Base-by-base conservation (phyloP, 2,797 vertebrate species). In the Steatocranus sp. region DNA sequence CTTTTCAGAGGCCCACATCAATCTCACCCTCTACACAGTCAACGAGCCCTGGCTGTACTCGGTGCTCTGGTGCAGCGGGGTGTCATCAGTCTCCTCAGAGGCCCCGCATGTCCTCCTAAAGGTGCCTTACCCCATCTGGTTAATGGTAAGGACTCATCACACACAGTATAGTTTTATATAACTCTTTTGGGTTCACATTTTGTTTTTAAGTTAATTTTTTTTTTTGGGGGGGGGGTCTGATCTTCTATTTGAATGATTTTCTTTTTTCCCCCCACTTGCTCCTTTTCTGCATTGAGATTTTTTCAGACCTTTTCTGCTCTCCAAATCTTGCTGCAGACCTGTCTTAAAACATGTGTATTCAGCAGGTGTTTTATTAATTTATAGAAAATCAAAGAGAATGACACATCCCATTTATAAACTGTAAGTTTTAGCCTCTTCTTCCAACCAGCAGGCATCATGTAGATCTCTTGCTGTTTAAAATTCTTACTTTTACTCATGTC, bases 41-140 rank as follows among this genome's bases (percentile, higher is more conserved):
- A 99, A 99, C 0, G 96, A 97, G 11, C 98, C 98, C 0, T 99
- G 99, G 98, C 95, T 99, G 1, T 99, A 96, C 94, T 99, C 99
- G 0, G 92, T 99, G 93, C 96, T 99, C 34, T 99, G 99, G 99
- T 99, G 99, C 5, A 96, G 97, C 0, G 98, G 97, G 0, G 97
- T 98, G 11, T 95, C 96, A 0, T 96, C 98, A 0, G 97, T 99
- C 85, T 98, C 98, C 9, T 98, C 99, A 0, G 97, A 99, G 93
- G 97, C 97, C 36, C 92, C 97, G 6, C 97, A 98, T 7, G 46
- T 97, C 89, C 97, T 99, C 81, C 96, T 86, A 89, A 97, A 97
- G 94, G 95, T 99, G 96, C 96, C 95, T 95, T 97, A 96, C 81
- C 99, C 99, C 1, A 87, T 96, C 94, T 99, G 98, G 98, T 95